phyloP scores from a whole-genome alignment of 1,140 invertebrate species.

The Himalopsyche phryganea region DNA sequence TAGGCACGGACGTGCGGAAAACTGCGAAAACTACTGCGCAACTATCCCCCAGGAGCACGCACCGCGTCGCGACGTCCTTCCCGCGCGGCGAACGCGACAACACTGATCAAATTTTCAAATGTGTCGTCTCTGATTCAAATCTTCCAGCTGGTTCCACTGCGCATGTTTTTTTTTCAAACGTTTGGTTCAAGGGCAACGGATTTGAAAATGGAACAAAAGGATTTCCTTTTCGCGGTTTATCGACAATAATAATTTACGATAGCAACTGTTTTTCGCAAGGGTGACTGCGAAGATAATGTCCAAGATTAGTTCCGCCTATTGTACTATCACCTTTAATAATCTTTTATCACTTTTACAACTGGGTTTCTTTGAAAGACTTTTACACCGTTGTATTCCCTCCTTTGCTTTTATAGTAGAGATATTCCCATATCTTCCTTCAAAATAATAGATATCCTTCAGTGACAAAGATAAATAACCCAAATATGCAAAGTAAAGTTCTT shows the following conservation, averaged over 20 bases:
- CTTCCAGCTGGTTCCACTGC: slow-evolving; percentile 6
- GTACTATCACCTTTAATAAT: too few species aligned
- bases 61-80: slow-evolving; percentile 4
- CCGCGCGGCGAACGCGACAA: slow-evolving; percentile 16
- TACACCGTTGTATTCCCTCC: too few species aligned
- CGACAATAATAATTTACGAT: not conserved
- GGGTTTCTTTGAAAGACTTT: too few species aligned
- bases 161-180: slow-evolving; percentile 22
- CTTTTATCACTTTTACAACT: too few species aligned
- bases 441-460: too few species aligned
- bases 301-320: too few species aligned
- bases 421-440: too few species aligned
- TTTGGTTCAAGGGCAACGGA: slow-evolving; percentile 5
- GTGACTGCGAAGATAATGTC: too few species aligned
- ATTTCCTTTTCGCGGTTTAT: slow-evolving; percentile 2
- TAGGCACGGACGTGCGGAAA: slow-evolving; percentile 5
- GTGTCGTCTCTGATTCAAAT: slow-evolving; percentile 14
- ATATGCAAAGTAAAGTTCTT: too few species aligned
- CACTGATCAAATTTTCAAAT: slow-evolving; percentile 18
- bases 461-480: too few species aligned
- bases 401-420: too few species aligned
- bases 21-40: not conserved
- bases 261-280: not conserved
- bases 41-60: not conserved
- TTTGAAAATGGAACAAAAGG: slow-evolving; percentile 4